Base-by-base conservation (phyloP, 2,113 vertebrate genomes). In the Oncorhynchus tshawytscha region DNA sequence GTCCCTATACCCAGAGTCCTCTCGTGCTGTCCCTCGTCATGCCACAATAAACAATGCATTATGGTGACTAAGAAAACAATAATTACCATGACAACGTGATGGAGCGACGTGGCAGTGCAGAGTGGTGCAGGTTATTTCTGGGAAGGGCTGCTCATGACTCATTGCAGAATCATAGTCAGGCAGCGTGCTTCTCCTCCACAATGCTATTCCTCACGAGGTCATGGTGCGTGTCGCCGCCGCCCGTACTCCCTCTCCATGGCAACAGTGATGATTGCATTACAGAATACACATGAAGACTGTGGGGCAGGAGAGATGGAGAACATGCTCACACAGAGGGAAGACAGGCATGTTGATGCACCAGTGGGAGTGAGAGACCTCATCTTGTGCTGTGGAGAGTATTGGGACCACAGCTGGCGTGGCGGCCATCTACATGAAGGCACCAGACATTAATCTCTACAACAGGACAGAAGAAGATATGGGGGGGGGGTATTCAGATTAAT, bases 11-110 rank as follows among this genome's bases (percentile, higher is more conserved):
- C 6, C 31, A 45, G 20, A 45, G 31, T 24, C 57, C 51, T 60
- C 31, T 45, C 15, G 48, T 8, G n/a, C 67, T 15, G 67, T 45
- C 22, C 22, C 67, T 70, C 29, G 64, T 74, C 66, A 54, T 31
- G 9, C 34, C 66, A 51, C 67, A 81, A 81, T 77, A 77, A 82
- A 84, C 39, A 45, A 45, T 45, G 77, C 78, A 66, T 84, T 73
- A 74, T 29, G 78, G 78, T 70, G 73, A 76, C 75, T 76, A 73
- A 48, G 54, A 77, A 78, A 77, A 82, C 68, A 74, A 80, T 49
- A 77, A 76, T 92, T 89, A 82, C 89, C 86, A 88, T 89, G 91
- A 90, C 85, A 90, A 92, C 89, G 65, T 78, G 77, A 81, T 74
- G 79, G 70, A 78, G 78, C 78, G 82, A 86, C 48, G 77, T 22